phyloP scores from a whole-genome alignment of 2,113 vertebrate species.

The Triplophysa tibetana region DNA sequence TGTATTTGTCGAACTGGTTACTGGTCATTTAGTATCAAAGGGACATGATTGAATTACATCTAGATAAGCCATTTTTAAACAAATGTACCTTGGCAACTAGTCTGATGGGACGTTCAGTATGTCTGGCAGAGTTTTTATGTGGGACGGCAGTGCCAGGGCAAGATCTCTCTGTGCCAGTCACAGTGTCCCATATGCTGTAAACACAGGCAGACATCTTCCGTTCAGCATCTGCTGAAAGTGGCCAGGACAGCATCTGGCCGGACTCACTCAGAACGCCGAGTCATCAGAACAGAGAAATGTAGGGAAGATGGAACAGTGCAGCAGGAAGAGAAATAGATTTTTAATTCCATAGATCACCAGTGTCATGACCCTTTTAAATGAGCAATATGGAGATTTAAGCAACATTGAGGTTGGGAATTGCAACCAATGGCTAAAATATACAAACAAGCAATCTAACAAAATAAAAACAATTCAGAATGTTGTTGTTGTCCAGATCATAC shows the following conservation, averaged over 20 bases:
- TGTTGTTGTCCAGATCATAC: background rate
- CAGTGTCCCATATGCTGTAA: conserved; percentile 58
- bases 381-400: too few species aligned
- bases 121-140: conserved; percentile 23
- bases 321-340: background rate
- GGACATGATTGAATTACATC: conserved; percentile 11
- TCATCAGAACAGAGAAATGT: conserved; percentile 42
- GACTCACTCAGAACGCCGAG: conserved; percentile 34
- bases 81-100: conserved; percentile 14
- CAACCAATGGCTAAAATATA: too few species aligned
- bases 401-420: too few species aligned
- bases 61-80: background rate
- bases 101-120: conserved; percentile 6
- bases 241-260: conserved; percentile 12
- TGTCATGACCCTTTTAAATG: too few species aligned
- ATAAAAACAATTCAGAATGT: background rate
- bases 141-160: background rate
- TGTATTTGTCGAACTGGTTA: background rate
- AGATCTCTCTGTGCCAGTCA: conserved; percentile 51
- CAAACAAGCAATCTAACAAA: too few species aligned
- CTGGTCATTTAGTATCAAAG: background rate
- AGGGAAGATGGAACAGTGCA: conserved; percentile 14
- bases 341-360: background rate
- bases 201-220: conserved; percentile 56
- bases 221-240: conserved; percentile 60